Evolutionary conservation across 92 coral and sea anemone species (phyloP).

Genomic region (Phenganax subtilis): DNA sequence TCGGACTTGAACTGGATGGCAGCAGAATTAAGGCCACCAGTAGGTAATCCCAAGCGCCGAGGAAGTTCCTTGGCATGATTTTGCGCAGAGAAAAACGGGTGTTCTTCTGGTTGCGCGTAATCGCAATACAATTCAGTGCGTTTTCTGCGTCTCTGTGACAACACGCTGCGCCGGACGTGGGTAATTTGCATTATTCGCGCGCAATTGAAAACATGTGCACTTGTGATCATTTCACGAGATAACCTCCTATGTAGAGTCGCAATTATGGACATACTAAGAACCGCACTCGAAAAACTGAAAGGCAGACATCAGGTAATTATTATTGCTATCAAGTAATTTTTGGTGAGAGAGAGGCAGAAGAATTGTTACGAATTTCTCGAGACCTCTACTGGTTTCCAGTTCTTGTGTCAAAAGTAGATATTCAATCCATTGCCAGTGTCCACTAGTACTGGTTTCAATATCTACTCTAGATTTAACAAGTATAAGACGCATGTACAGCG

Average conservation of each 20-base stretch:
- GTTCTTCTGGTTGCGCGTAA: not conserved
- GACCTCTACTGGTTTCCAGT: too few relatives aligned
- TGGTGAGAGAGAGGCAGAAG: too few relatives aligned
- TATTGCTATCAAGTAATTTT: not conserved
- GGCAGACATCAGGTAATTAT: not conserved
- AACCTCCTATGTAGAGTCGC: slow-evolving; percentile 1
- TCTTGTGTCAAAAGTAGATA: too few relatives aligned
- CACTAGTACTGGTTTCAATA: too few relatives aligned
- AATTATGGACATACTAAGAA: not conserved
- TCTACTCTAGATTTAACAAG: too few relatives aligned
- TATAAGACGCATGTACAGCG: not conserved
- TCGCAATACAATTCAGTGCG: not conserved
- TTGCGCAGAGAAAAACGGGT: not conserved
- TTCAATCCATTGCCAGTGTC: too few relatives aligned
- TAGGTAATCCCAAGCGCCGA: slow-evolving; percentile 5
- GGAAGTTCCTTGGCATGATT: slow-evolving; percentile 10
- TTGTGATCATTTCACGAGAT: slow-evolving; percentile 1
- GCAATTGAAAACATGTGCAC: slow-evolving; percentile 21
- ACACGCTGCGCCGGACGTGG: slow-evolving; percentile 22
- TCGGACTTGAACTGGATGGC: slow-evolving; percentile 5
- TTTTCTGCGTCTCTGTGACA: not conserved
- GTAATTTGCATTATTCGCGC: not conserved
- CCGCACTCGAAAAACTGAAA: not conserved
- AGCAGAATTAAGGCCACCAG: slow-evolving; percentile 1
- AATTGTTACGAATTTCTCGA: too few relatives aligned